Evolutionary conservation across 2,113 vertebrate species (phyloP), one percentile per base, ranked within the genome.

Genomic region (Gopherus flavomarginatus): DNA sequence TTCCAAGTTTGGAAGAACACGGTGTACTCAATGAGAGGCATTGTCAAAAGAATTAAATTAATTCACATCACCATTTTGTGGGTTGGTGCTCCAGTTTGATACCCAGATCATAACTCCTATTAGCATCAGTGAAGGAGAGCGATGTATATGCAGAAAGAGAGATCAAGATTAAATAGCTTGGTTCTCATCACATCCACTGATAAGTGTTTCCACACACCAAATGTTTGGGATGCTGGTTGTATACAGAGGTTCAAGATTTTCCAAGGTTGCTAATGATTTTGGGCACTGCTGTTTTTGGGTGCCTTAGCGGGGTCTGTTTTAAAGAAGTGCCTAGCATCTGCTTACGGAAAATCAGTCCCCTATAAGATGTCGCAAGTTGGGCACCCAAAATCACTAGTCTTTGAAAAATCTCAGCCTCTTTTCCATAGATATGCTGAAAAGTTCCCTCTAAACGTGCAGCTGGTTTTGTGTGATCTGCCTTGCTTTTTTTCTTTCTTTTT

Each of bases 121-220:
- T 42, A 79, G 83, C 57, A 35, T 8, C 3, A 5, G 17, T 26
- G 8, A 8, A 3, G 26, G n/a, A 22, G 11, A 29, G 57, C 21
- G 38, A 57, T 89, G 84, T 0, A 5, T 47, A 22, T 56, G 59
- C 38, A 93, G 65, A 42, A 83, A 13, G 82, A 92, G 75, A 81
- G 53, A 27, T 19, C 0, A 0, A 69, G 78, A 69, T 90, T 81
- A 31, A 82, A 3, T 22, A 38, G 0, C 44, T 78, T 47, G 24
- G 0, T 11, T 92, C 80, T 3, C 47, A 3, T 80, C 53, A 79
- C 2, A 17, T 17, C 0, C 0, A 1, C 50, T 26, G 11, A 16
- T 26, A 2, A 8, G 11, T 27, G 27, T 31, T 11, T 19, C 82
- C 47, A 53, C 38, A 3, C 5, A 0, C 1, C 0, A 8, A 9